Evolutionary conservation across 2,113 vertebrate species (phyloP).

Genomic region (Lota lota): DNA sequence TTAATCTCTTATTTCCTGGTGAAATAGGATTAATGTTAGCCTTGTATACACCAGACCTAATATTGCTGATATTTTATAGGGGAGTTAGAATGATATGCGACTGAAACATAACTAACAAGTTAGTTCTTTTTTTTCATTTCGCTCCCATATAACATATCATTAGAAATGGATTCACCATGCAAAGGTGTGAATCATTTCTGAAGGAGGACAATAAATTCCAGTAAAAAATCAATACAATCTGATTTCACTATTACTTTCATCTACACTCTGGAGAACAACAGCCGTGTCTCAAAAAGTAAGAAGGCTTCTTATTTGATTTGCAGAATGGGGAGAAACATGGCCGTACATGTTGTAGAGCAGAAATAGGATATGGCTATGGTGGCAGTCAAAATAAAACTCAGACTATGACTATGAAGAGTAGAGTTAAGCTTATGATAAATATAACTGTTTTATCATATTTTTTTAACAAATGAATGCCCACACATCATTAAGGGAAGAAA

Average conservation of each 20-base stretch:
- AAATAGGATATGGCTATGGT: neutral
- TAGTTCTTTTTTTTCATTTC: slow-evolving; percentile 30
- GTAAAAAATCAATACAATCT: slow-evolving; percentile 55
- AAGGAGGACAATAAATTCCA: slow-evolving; percentile 20
- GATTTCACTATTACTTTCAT: slow-evolving; percentile 74
- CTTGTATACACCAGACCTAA: slow-evolving; percentile 52
- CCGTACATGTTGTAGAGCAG: neutral
- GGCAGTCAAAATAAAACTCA: too few species aligned
- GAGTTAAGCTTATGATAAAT: neutral
- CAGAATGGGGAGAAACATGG: slow-evolving; percentile 65
- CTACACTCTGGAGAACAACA: slow-evolving; percentile 60
- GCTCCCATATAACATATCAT: slow-evolving; percentile 58
- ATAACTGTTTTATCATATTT: neutral
- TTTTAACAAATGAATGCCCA: slow-evolving; percentile 1
- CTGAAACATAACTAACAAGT: neutral
- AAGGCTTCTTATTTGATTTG: slow-evolving; percentile 59
- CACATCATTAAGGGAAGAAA: slow-evolving; percentile 28
- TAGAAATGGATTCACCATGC: slow-evolving; percentile 40
- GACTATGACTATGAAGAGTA: too few species aligned
- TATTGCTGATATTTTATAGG: slow-evolving; percentile 56
- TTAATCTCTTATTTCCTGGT: slow-evolving; percentile 69
- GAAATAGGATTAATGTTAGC: slow-evolving; percentile 68
- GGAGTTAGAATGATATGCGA: slow-evolving; percentile 43
- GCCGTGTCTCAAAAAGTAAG: slow-evolving; percentile 40
- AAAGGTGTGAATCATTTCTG: slow-evolving; percentile 55